A percentile compares a stretch with the other conserved stretches of the same genome.
phyloP scores from a whole-genome alignment of 2,797 vertebrate species.

The Sebastes dallii region DNA sequence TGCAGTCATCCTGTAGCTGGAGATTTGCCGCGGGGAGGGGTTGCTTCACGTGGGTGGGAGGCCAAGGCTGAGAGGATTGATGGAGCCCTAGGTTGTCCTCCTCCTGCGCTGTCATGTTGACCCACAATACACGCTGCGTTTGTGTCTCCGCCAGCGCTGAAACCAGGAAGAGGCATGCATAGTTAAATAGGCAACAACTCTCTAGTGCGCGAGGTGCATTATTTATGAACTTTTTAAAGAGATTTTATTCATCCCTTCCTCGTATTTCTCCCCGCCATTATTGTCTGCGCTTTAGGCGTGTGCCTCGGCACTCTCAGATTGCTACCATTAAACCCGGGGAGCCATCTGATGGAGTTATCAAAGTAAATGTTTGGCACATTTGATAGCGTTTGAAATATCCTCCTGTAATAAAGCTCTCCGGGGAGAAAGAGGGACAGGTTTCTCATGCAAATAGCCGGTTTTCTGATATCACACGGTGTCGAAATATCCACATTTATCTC shows the following conservation, averaged over 20 bases:
- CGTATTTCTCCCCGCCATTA: slow-evolving; percentile 66
- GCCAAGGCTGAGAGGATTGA: slow-evolving; percentile 69
- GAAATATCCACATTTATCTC: slow-evolving; percentile 71
- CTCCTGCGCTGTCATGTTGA: slow-evolving; percentile 74
- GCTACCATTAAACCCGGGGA: slow-evolving; percentile 78
- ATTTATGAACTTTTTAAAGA: slow-evolving; percentile 80
- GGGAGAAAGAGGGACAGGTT: slow-evolving; percentile 70
- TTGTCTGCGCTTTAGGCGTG: slow-evolving; percentile 69
- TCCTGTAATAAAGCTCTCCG: slow-evolving; percentile 76
- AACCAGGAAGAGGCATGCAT: slow-evolving; percentile 68
- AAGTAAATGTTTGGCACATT: slow-evolving; percentile 80
- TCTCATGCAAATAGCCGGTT: slow-evolving; percentile 77
- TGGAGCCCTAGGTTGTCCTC: slow-evolving; percentile 67
- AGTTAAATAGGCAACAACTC: slow-evolving; percentile 78
- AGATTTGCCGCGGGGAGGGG: slow-evolving; percentile 51
- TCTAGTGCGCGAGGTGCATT: slow-evolving; percentile 72
- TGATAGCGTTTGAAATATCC: slow-evolving; percentile 80
- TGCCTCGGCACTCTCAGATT: slow-evolving; percentile 72
- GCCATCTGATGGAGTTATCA: slow-evolving; percentile 81
- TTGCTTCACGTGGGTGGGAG: slow-evolving; percentile 62
- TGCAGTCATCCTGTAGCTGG: slow-evolving; percentile 42
- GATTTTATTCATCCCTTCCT: slow-evolving; percentile 73
- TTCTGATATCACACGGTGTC: slow-evolving; percentile 65
- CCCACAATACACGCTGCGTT: slow-evolving; percentile 70
- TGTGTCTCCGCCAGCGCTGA: slow-evolving; percentile 59